A percentile compares a stretch with the other conserved stretches of the same genome.
Evolutionary conservation across 2,113 vertebrate species (phyloP).

Genomic region (Hippoglossus stenolepis): DNA sequence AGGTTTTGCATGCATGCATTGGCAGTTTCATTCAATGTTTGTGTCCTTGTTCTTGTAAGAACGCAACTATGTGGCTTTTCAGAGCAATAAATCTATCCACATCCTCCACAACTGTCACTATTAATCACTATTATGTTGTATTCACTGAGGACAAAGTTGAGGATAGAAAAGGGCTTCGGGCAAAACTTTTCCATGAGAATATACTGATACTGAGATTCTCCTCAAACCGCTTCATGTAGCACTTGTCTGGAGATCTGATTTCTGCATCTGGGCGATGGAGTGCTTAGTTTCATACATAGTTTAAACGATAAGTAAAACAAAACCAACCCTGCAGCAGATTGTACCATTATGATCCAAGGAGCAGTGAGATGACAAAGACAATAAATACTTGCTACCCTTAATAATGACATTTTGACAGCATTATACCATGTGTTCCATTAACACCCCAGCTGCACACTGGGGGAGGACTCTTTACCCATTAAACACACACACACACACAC

Average conservation of each 20-base stretch:
- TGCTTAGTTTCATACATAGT: not conserved
- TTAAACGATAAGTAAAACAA: slow-evolving; percentile 25
- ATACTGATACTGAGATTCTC: not conserved
- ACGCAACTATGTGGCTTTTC: not conserved
- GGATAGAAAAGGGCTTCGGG: not conserved
- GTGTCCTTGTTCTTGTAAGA: not conserved
- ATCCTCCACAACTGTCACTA: not conserved
- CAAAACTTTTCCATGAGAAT: too few species aligned
- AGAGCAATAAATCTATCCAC: not conserved
- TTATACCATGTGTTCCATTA: slow-evolving; percentile 58
- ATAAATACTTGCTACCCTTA: slow-evolving; percentile 51
- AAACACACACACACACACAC: slow-evolving; percentile 6
- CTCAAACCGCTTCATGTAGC: not conserved
- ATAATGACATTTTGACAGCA: slow-evolving; percentile 64
- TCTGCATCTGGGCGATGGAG: not conserved
- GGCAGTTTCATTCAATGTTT: not conserved
- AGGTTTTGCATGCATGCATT: slow-evolving; percentile 1
- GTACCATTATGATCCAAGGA: not conserved
- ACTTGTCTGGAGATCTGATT: not conserved
- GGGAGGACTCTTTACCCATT: slow-evolving; percentile 37
- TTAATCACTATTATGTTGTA: not conserved
- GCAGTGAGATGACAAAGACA: slow-evolving; percentile 2
- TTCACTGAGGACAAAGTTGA: not conserved
- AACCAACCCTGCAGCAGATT: slow-evolving; percentile 9
- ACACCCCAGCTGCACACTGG: slow-evolving; percentile 23